Evolutionary conservation across 2,113 vertebrate genomes (phyloP), one percentile per base, ranked within the genome.

Genomic region (Mobula hypostoma): DNA sequence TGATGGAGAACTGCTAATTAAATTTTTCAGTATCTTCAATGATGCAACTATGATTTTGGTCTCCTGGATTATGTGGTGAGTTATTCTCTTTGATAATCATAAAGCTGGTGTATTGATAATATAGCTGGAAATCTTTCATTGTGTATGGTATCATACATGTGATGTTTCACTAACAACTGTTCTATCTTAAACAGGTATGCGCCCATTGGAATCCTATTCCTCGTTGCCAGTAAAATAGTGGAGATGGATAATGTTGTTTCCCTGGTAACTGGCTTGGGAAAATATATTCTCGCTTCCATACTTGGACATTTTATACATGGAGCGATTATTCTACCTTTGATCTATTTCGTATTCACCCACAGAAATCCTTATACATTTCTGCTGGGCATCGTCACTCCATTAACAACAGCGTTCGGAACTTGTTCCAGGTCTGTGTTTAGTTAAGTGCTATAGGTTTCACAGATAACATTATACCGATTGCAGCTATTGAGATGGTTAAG

Each of bases 31-130:
- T 32, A 97, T 98, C 0, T 98, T 99, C 96, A 99, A 99, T 2
- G 99, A 99, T 95, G 99, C 98, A 11, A 99, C 99, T 0, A 99
- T 99, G 99, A 98, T 99, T 94, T 96, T 99, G 95, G 99, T 99
- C 88, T 98, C 99, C 1, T 99, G 99, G 99, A 99, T 99, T 95
- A 99, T 99, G 99, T 99, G 99, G 99, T 99, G 94, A 97, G 98
- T 97, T 94, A 78, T 0, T 66, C 85, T 15, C 58, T 88, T 27
- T 17, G 40, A 17, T 48, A 17, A 66, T 66, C 5, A 66, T 79
- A 79, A 79, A 32, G n/a, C 11, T 79, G 77, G 29, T 79, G n/a
- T n/a, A 32, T 36, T 11, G n/a, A 79, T 79, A n/a, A 12, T 32
- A 12, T 79, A 32, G 77, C 12, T 32, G 77, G 14, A 32, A 79